A percentile compares a stretch with the other conserved stretches of the same genome.
phyloP scores from a whole-genome alignment of 2,888 invertebrate genomes.

The Mesoligia furuncula region DNA sequence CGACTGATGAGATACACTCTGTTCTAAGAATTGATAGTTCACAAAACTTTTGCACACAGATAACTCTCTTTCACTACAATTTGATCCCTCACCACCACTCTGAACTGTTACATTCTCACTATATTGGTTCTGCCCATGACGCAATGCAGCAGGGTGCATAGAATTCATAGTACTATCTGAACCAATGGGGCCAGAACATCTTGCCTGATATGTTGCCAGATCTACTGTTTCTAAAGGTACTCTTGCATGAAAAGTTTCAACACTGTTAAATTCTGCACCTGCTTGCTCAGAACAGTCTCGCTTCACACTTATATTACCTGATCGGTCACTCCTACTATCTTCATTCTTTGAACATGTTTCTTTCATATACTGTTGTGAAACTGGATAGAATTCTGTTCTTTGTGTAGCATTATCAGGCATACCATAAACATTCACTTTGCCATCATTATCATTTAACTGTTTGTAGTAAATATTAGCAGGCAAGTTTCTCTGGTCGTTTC shows the following conservation, averaged over 20 bases:
- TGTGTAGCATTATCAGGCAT: constrained; percentile 74
- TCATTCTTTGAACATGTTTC: constrained; percentile 77
- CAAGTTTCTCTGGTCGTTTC: constrained; percentile 74
- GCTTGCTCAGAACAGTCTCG: constrained; percentile 76
- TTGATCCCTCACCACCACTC: constrained; percentile 80
- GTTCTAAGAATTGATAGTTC: constrained; percentile 90
- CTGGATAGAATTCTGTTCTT: constrained; percentile 77
- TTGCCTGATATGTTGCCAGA: constrained; percentile 79
- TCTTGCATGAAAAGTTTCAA: constrained; percentile 80
- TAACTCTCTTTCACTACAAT: constrained; percentile 82
- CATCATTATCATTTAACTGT: constrained; percentile 77
- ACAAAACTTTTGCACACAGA: constrained; percentile 84
- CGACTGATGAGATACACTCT: constrained; percentile 88
- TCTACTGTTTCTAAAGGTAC: constrained; percentile 78
- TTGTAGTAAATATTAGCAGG: constrained; percentile 80
- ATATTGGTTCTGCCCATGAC: constrained; percentile 80
- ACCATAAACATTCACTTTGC: constrained; percentile 77
- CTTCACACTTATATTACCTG: constrained; percentile 72
- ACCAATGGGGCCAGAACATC: constrained; percentile 76
- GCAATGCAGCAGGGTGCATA: constrained; percentile 78
- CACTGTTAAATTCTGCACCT: constrained; percentile 75
- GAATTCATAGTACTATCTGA: constrained; percentile 81
- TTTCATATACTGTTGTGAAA: constrained; percentile 78
- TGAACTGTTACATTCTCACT: constrained; percentile 82
- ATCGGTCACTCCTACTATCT: constrained; percentile 73